Conservation (phyloP, 2,113 vertebrate genomes). For the Chlorodrepanis virens region DNA sequence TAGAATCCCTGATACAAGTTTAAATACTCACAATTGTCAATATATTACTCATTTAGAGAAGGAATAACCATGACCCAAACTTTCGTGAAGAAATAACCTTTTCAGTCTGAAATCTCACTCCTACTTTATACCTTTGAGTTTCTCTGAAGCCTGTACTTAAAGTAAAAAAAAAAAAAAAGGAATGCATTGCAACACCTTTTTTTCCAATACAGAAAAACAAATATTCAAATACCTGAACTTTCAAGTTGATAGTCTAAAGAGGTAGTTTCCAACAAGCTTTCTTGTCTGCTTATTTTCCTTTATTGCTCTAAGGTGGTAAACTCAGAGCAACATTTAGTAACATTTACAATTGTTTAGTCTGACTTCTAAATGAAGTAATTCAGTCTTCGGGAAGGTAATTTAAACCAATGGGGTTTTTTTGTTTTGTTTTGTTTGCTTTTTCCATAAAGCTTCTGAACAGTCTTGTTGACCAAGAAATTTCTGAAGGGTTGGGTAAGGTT, state of each 20-base stretch:
- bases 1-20: neutral
- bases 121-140: neutral
- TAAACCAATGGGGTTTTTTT: neutral
- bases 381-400: neutral
- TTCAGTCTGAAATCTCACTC: neutral
- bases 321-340: neutral
- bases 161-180: neutral
- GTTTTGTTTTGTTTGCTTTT: neutral
- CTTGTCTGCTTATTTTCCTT: neutral
- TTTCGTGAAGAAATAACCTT: neutral
- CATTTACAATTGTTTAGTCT: conserved; percentile 24
- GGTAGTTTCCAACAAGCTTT: neutral
- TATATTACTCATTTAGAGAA: neutral
- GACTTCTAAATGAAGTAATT: neutral
- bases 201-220: neutral
- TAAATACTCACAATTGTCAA: neutral
- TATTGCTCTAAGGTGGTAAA: neutral
- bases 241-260: neutral
- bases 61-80: neutral
- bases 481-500: conserved; percentile 35
- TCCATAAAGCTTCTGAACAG: neutral
- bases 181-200: neutral
- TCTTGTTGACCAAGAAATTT: conserved; percentile 50
- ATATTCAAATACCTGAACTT: neutral
- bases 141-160: neutral